These are phyloP conservation scores for Grallaria varia DNA, from an alignment of 2,113 vertebrate species.

Conservation along the genomic window DNA sequence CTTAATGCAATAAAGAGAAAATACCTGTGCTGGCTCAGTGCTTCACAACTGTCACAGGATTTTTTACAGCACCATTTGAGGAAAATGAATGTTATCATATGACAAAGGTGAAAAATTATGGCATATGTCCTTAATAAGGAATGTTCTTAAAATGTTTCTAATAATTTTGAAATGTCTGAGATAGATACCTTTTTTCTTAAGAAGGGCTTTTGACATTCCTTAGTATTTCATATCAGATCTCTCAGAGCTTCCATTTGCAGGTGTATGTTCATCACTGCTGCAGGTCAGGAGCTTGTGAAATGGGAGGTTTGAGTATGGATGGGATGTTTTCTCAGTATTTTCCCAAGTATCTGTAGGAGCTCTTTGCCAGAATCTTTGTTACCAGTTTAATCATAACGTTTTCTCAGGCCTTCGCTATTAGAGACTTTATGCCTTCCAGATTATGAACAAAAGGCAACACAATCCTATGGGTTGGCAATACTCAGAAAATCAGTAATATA, in stretches of 20 bases:
- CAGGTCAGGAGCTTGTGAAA: not conserved
- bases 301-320: not conserved
- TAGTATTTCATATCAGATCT: not conserved
- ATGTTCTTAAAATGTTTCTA: not conserved
- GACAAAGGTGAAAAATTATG: not conserved
- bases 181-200: not conserved
- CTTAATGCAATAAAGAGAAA: not conserved
- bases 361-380: not conserved
- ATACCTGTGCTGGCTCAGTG: not conserved
- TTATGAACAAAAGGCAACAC: not conserved
- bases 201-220: not conserved
- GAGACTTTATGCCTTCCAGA: not conserved
- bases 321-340: not conserved
- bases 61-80: not conserved
- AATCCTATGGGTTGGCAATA: not conserved
- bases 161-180: not conserved
- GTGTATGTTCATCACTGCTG: not conserved
- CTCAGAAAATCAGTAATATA: not conserved
- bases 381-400: not conserved
- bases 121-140: not conserved
- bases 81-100: not conserved
- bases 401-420: not conserved
- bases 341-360: not conserved
- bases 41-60: not conserved
- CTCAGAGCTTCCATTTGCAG: not conserved